Conservation (phyloP, 2,797 vertebrate genomes). For the Gallinago nigripennis region DNA sequence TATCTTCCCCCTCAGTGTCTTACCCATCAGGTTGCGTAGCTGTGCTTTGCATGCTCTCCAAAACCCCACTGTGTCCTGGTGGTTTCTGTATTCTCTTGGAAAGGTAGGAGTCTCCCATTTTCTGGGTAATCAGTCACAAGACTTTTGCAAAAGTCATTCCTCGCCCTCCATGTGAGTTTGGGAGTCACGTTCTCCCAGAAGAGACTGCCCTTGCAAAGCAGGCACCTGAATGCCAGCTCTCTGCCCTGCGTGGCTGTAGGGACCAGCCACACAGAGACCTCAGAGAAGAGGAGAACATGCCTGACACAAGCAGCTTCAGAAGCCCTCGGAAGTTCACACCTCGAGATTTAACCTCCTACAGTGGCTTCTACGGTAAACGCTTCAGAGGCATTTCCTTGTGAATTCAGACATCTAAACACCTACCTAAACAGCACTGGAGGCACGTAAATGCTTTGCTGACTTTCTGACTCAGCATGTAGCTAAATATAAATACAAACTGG, state of each 20-base stretch:
- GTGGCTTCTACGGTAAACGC: not conserved
- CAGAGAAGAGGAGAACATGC: not conserved
- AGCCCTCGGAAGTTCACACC: not conserved
- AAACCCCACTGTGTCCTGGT: not conserved
- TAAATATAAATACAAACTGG: not conserved
- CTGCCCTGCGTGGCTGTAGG: rapidly evolving
- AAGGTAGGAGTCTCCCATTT: not conserved
- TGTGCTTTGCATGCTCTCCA: not conserved
- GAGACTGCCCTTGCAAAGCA: not conserved
- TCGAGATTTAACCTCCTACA: not conserved
- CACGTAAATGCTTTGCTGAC: not conserved
- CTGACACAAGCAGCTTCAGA: not conserved
- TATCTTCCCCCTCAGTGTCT: not conserved
- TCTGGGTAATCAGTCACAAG: not conserved
- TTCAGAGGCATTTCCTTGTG: not conserved
- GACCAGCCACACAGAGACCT: not conserved
- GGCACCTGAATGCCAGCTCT: not conserved
- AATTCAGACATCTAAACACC: not conserved
- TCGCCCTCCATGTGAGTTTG: not conserved
- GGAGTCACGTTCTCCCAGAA: not conserved
- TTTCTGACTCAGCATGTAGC: not conserved
- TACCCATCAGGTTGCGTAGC: not conserved
- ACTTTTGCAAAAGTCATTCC: not conserved
- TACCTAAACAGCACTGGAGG: not conserved
- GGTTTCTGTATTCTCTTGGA: not conserved